These are phyloP conservation scores for Saimiri boliviensis DNA, from an alignment of 2,113 vertebrate species.

Conservation along the genomic window DNA sequence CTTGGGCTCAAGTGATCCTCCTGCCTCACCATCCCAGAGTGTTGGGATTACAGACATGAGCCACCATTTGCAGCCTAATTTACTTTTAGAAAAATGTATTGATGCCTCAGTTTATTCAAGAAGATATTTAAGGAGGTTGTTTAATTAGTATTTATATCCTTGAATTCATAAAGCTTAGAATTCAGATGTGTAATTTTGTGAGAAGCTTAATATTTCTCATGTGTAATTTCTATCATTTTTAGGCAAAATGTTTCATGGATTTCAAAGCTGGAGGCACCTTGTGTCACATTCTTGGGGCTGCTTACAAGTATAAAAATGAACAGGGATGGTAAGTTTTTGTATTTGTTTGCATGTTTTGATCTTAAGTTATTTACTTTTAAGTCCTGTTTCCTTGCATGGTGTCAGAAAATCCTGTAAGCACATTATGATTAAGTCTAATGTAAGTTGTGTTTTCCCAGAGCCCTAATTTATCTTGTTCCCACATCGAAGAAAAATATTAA, in stretches of 20 bases:
- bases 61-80: no score
- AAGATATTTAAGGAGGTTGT: not conserved
- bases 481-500: not conserved
- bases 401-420: not conserved
- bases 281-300: constrained; percentile 97
- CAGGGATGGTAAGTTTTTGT: constrained; percentile 95
- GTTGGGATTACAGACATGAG: no score
- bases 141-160: not conserved
- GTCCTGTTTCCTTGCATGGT: not conserved
- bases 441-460: not conserved
- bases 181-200: constrained; percentile 14
- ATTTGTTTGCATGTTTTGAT: constrained; percentile 57
- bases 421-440: not conserved
- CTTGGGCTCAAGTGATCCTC: no score
- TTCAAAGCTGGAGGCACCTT: constrained; percentile 97
- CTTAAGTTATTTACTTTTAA: constrained; percentile 32
- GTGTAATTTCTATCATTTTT: constrained; percentile 58
- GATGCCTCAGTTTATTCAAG: not conserved
- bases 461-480: not conserved
- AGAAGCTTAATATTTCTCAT: constrained; percentile 42
- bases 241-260: constrained; percentile 99
- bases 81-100: not conserved
- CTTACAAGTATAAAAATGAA: constrained; percentile 98
- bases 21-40: no score
- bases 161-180: constrained; percentile 4